Evolutionary conservation across 2,113 vertebrate genomes (phyloP), one percentile per base, ranked within the genome.

Genomic region (Phasianus colchicus): DNA sequence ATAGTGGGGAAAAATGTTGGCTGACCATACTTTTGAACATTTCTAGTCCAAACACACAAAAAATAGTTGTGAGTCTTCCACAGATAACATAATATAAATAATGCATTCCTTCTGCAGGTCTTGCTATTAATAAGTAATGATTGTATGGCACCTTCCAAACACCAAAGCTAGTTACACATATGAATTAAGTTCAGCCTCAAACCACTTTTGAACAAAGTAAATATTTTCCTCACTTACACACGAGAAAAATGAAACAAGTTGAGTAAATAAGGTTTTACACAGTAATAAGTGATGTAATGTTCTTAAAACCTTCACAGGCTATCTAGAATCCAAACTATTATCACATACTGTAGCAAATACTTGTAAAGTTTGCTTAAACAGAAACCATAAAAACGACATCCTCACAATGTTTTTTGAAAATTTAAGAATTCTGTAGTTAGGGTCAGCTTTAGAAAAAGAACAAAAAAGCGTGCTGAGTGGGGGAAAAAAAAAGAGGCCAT

Each of bases 91-190:
- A 73, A 85, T 86, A 95, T 95, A 92, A 81, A 89, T 83, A 96
- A 96, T 92, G 83, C 84, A 92, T 92, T 79, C 67, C 91, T 91
- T 86, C 77, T 91, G 78, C 57, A 92, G 89, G 63, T 83, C 86
- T 93, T 88, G 78, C 87, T 91, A 91, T 92, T 67, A 88, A 89
- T 94, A 86, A 97, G 70, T 95, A 95, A 97, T 95, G 93, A 94
- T 54, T 75, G 90, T 73, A 92, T 91, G 83, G 92, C 95, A 96
- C 90, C 95, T 97, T 95, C 86, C 93, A 93, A 96, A 95, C 93
- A 93, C 65, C 57, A 95, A 96, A 95, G 73, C 91, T 94, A 90
- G 96, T 95, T 96, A 95, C 94, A 95, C 94, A 92, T 94, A 95
- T 88, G 92, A 96, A 95, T 96, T 97, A 94, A 95, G 90, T 86